These are phyloP conservation scores for Mormyrops boulengeri DNA, from an alignment of 2,797 vertebrate species.

Conservation along the genomic window DNA sequence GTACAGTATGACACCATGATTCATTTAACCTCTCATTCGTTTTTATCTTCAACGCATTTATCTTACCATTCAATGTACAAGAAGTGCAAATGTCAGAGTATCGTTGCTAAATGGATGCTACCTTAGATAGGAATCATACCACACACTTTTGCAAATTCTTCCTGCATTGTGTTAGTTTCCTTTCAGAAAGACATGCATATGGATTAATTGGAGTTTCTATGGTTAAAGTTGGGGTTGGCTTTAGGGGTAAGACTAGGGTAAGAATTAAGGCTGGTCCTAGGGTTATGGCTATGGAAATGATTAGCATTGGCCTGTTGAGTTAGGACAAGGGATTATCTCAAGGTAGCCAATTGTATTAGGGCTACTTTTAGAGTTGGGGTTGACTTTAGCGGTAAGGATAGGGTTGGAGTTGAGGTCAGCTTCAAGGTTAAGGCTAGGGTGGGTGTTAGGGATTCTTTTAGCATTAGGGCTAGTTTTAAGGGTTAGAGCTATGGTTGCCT, in stretches of 20 bases:
- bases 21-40: neutral
- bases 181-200: neutral
- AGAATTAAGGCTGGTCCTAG: neutral
- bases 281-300: neutral
- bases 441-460: neutral
- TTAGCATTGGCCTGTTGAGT: neutral
- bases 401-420: neutral
- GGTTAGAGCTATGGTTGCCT: neutral
- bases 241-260: neutral
- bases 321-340: neutral
- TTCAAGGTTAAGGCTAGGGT: neutral
- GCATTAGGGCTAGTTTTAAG: neutral
- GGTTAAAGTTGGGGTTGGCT: neutral
- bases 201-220: neutral
- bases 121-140: neutral
- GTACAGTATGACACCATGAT: neutral
- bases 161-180: neutral
- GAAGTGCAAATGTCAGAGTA: neutral
- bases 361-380: neutral
- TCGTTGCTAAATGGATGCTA: neutral
- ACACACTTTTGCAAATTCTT: neutral
- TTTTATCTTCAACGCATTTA: neutral
- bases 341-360: neutral
- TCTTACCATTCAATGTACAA: neutral
- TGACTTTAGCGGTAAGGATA: neutral